Evolutionary conservation across 2,888 invertebrate genomes (phyloP), one percentile per base, ranked within the genome.

Genomic region (Ophraella communa): DNA sequence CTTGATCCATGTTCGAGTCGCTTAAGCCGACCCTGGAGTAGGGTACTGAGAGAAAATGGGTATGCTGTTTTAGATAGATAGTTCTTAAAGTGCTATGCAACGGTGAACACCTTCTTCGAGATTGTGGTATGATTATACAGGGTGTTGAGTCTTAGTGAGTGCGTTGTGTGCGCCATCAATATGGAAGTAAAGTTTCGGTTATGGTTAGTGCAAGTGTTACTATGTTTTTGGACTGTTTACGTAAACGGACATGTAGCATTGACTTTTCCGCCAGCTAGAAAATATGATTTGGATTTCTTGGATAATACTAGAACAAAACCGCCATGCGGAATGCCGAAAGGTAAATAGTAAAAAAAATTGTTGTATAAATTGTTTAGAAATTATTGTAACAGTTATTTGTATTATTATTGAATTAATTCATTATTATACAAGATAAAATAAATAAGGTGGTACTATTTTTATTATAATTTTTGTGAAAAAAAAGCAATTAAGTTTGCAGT

Each of bases 311-410:
- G 95, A 77, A 96, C 96, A 27, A 91, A 91, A 76, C 90, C 91
- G 67, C 96, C 96, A 65, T 97, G 97, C 82, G 97, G 97, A 70
- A 95, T 96, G 93, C 95, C 96, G 21, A 93, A 91, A 91, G 95
- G 94, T 95, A 83, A 87, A 86, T 17, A 14, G 10, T 14, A 27
- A 30, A 10, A 7, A 4, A 7, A 10, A 30, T 17, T 35, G 4
- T 4, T 1, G n/a, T 35, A 35, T 30, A 27, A 27, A 10, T 8
- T 27, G 10, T n/a, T n/a, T n/a, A n/a, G n/a, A n/a, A n/a, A n/a
- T n/a, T n/a, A n/a, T n/a, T n/a, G n/a, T n/a, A n/a, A n/a, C n/a
- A n/a, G n/a, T n/a, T n/a, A n/a, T n/a, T n/a, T n/a, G n/a, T n/a
- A n/a, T n/a, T n/a, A n/a, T n/a, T n/a, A n/a, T n/a, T n/a, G n/a